Conservation (phyloP, 1,140 invertebrate species). For the Bombus vancouverensis region DNA sequence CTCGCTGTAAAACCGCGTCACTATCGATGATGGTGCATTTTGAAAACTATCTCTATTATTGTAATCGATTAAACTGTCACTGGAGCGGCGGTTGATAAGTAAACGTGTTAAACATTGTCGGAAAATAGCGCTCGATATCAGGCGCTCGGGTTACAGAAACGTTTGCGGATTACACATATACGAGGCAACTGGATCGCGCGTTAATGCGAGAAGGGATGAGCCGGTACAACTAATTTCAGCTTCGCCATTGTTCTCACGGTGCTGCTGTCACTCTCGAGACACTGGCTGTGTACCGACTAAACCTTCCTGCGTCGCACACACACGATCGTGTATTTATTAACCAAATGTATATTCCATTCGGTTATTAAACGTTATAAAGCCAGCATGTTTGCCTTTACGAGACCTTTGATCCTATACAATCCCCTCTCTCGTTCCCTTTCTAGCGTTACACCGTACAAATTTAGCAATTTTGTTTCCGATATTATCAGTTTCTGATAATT, state of each 20-base stretch:
- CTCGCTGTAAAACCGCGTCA: background rate
- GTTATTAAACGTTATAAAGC: slow-evolving; percentile 26
- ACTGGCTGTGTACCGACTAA: slow-evolving; percentile 32
- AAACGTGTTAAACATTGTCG: slow-evolving; percentile 56
- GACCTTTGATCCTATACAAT: background rate
- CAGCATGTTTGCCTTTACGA: background rate
- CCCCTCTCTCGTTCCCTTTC: background rate
- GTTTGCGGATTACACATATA: slow-evolving; percentile 58
- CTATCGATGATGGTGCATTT: background rate
- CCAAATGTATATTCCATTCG: slow-evolving; percentile 31
- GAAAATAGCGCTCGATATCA: slow-evolving; percentile 60
- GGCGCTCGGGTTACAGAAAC: slow-evolving; percentile 45
- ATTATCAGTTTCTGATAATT: background rate
- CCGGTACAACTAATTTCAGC: slow-evolving; percentile 59
- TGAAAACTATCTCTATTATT: slow-evolving; percentile 8
- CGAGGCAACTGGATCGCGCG: slow-evolving; percentile 51
- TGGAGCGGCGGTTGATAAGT: slow-evolving; percentile 13
- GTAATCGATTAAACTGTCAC: slow-evolving; percentile 35
- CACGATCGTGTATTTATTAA: slow-evolving; percentile 29
- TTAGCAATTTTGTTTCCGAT: background rate
- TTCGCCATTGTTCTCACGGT: slow-evolving; percentile 52
- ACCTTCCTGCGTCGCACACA: background rate
- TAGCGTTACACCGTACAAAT: background rate
- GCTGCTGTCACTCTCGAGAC: slow-evolving; percentile 41
- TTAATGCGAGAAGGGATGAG: slow-evolving; percentile 54